Evolutionary conservation across 2,797 vertebrate genomes (phyloP), one percentile per base, ranked within the genome.

Genomic region (Pagetopsis macropterus): DNA sequence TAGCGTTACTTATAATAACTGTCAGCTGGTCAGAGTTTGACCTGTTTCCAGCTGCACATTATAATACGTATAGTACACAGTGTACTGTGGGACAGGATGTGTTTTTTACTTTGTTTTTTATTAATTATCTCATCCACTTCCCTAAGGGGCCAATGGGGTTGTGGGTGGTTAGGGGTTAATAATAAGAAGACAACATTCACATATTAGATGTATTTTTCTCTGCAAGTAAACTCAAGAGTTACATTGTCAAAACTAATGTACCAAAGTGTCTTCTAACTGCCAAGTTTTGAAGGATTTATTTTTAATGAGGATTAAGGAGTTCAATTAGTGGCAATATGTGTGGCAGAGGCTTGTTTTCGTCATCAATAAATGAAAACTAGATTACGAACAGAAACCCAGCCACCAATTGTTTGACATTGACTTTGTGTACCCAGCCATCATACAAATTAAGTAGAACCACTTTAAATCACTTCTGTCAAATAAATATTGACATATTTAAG

Each of bases 51-150:
- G 17, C 2, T 27, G 9, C 17, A 75, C n/a, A 33, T 21, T 8
- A 15, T 9, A 23, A 56, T 55, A 48, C 46, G 46, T 27, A 19
- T 40, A 43, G 19, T 6, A 46, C 17, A 51, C 12, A 23, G 60
- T 55, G 57, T 70, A 49, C 46, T 50, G 51, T 50, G 50, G n/a
- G 49, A 70, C 64, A 78, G 75, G 72, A 75, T 60, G 64, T 72
- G 2, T 37, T 49, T 37, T 60, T 65, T 60, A 21, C 23, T 65
- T 44, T 50, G 58, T 3, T 27, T 65, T 69, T 37, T 52, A 21
- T 27, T 27, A 27, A 67, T 65, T 49, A 76, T 72, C 60, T 58
- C 50, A 31, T 50, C 54, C 51, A 48, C 65, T 73, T 73, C 50
- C 43, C 5, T 1, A 1, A n/a, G 19, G 40, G 55, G 61, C 56